These are phyloP conservation scores for Catostylus mosaicus DNA, from an alignment of 30 jellyfish, hydroid and myxozoan genomes.

Conservation along the genomic window DNA sequence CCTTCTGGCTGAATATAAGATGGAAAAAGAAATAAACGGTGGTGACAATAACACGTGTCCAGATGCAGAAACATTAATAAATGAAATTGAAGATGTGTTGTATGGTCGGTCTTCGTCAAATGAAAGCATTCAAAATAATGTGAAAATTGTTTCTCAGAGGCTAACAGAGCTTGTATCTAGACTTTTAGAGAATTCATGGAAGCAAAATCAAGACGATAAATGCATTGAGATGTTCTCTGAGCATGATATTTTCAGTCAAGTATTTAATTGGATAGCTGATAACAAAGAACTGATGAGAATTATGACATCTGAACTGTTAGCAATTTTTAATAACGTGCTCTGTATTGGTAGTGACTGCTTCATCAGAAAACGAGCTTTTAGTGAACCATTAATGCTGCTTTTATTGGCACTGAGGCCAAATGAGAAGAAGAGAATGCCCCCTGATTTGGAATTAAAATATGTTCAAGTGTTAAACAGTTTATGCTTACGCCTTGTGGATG, in stretches of 20 bases:
- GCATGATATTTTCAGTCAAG: conserved; percentile 68
- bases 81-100: conserved; percentile 33
- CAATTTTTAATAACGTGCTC: conserved; percentile 40
- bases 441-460: conserved; percentile 70
- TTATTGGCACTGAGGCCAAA: conserved; percentile 83
- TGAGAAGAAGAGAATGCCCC: conserved; percentile 86
- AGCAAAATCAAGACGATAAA: conserved; percentile 27
- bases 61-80: neutral
- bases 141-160: conserved; percentile 9
- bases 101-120: neutral
- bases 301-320: conserved; percentile 72
- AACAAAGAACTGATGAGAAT: conserved; percentile 61
- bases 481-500: conserved; percentile 69
- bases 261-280: conserved; percentile 83
- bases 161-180: conserved; percentile 25
- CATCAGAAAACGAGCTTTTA: conserved; percentile 52
- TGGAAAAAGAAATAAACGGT: conserved; percentile 8
- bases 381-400: conserved; percentile 72
- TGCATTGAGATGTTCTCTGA: conserved; percentile 23
- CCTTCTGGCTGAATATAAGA: neutral
- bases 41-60: neutral
- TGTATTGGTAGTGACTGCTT: conserved; percentile 58
- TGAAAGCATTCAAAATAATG: neutral
- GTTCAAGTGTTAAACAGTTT: conserved; percentile 63
- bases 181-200: conserved; percentile 50